A percentile compares a stretch with the other conserved stretches of the same genome.
These are phyloP conservation scores for Microtus pennsylvanicus DNA, from an alignment of 2,113 vertebrate species.

Conservation along the genomic window DNA sequence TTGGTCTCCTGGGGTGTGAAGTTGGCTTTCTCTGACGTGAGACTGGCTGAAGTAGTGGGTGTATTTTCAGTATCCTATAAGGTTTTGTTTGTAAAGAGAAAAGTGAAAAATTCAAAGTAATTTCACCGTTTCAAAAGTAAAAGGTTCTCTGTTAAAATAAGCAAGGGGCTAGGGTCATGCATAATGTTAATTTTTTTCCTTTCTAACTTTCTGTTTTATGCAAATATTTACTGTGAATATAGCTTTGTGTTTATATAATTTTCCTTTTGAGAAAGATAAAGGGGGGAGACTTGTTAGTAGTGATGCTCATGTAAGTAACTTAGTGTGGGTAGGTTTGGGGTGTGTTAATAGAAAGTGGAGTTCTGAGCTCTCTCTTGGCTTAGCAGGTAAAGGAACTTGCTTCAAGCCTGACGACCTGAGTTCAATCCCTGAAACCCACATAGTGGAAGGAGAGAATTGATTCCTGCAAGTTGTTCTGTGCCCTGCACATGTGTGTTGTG, in stretches of 20 bases:
- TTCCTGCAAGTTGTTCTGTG: not conserved
- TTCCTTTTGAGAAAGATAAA: constrained; percentile 13
- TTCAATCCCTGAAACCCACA: not conserved
- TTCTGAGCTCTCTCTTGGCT: not conserved
- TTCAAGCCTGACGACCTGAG: not conserved
- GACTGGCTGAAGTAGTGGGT: constrained; percentile 52
- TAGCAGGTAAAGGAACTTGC: not conserved
- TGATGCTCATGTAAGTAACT: not conserved
- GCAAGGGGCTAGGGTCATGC: not conserved
- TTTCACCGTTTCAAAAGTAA: not conserved
- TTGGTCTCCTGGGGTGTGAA: constrained; percentile 71
- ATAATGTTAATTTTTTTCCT: not conserved
- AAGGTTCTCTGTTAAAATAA: not conserved
- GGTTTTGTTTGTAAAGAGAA: not conserved
- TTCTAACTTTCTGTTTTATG: not conserved
- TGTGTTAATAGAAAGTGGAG: not conserved
- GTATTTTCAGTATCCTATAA: constrained; percentile 82
- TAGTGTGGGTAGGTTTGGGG: not conserved
- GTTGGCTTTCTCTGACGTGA: constrained; percentile 79
- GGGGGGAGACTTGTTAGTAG: not conserved
- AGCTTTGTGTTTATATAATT: not conserved
- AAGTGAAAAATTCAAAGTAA: not conserved
- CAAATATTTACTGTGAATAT: not conserved
- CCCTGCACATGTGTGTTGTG: not conserved
- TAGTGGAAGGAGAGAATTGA: not conserved